Base-by-base conservation (phyloP, 2,113 vertebrate genomes). In the Suncus etruscus region DNA sequence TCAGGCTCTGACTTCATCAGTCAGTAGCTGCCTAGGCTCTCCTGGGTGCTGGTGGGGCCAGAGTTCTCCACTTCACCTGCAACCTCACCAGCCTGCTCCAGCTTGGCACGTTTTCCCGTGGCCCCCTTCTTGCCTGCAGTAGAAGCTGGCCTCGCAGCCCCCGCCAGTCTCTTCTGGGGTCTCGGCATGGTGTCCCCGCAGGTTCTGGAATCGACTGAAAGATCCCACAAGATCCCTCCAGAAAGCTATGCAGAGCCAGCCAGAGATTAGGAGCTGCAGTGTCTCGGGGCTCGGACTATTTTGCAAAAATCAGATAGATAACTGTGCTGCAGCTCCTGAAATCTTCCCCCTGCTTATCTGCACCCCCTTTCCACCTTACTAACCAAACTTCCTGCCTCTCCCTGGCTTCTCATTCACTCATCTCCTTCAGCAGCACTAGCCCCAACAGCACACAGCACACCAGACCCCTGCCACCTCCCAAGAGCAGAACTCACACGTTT, bases 1-100 rank as follows among this genome's bases (percentile, higher is more conserved):
- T 99, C 99, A 0, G 99, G 99, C 82, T 99, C 99, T 10, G 99
- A 99, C 94, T 99, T 99, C 98, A 99, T 98, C 93, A 99, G 97
- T 99, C 99, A 99, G 96, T 96, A 97, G 31, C 92, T 94, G 79
- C 70, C 80, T 48, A 31, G 69, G 51, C 63, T 88, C 76, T n/a
- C 97, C 97, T 0, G 72, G 73, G 10, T 94, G 76, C 74, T 50
- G 54, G 66, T 68, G 74, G n/a, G 69, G 65, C 80, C 80, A 29
- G 87, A 61, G 48, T 54, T 77, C 58, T 94, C 95, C 58, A 84
- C 93, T 14, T 73, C 11, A 92, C 82, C 66, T 83, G 90, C 0
- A 45, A 32, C 45, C 51, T 66, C 73, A 80, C 47, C 83, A 79
- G 50, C 75, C 25, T 65, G 39, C 83, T 96, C 83, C 0, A 95